Evolutionary conservation across 2,113 vertebrate species (phyloP).

Genomic region (Hiodon tergisus): DNA sequence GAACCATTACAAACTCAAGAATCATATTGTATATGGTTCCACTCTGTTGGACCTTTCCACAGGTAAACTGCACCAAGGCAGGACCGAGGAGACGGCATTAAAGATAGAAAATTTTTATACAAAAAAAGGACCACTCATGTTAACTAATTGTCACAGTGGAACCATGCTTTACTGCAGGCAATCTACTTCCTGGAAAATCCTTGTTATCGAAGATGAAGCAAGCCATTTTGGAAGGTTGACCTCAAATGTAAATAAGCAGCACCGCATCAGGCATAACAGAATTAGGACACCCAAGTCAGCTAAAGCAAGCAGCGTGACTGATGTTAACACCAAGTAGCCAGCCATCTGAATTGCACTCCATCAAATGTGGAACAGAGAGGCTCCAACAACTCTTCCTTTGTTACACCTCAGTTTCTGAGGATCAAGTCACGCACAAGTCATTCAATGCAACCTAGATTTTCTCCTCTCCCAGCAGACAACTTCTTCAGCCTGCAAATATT

Average conservation of each 20-base stretch:
- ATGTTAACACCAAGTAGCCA: slow-evolving; percentile 33
- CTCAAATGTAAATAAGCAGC: not conserved
- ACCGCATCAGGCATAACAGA: slow-evolving; percentile 20
- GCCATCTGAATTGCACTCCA: slow-evolving; percentile 13
- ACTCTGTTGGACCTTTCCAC: too few species aligned
- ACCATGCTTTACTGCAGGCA: too few species aligned
- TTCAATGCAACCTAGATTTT: slow-evolving; percentile 21
- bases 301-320: slow-evolving; percentile 38
- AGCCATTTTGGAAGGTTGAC: too few species aligned
- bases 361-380: not conserved
- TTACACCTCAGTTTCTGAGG: slow-evolving; percentile 24
- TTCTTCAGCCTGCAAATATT: not conserved
- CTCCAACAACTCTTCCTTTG: slow-evolving; percentile 23
- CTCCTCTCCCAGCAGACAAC: slow-evolving; percentile 15
- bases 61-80: too few species aligned
- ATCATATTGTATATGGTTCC: too few species aligned
- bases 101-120: too few species aligned
- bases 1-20: too few species aligned
- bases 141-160: too few species aligned
- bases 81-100: too few species aligned
- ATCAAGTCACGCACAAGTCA: slow-evolving; percentile 42
- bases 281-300: slow-evolving; percentile 9
- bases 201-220: not conserved
- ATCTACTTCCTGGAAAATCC: not conserved
- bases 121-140: too few species aligned